A percentile compares a stretch with the other conserved stretches of the same genome.
These are phyloP conservation scores for Neoascia interrupta DNA, from an alignment of 2,888 invertebrate genomes.

Conservation along the genomic window DNA sequence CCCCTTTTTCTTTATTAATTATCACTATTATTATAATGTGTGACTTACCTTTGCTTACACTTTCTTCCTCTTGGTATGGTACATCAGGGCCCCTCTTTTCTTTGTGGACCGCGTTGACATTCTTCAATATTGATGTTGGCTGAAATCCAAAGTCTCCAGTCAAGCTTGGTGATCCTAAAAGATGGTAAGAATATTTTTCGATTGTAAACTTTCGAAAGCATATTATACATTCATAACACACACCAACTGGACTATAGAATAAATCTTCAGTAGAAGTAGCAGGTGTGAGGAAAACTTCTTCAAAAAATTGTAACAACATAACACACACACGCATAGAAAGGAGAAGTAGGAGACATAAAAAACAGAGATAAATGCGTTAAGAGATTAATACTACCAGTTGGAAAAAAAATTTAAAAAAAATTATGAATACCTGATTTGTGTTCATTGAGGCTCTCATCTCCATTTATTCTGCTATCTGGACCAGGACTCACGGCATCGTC, in stretches of 20 bases:
- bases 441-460: constrained; percentile 6
- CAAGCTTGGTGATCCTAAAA: constrained; percentile 48
- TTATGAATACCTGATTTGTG: constrained; percentile 48
- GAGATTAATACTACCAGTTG: constrained; percentile 8
- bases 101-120: constrained; percentile 27
- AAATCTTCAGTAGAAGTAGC: constrained; percentile 77
- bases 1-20: too few species aligned
- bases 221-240: constrained; percentile 69
- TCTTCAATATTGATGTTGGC: constrained; percentile 48
- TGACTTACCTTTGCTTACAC: constrained; percentile 22
- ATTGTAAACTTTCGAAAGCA: not conserved
- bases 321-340: constrained; percentile 44
- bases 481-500: not conserved
- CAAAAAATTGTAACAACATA: constrained; percentile 45
- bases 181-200: not conserved
- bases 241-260: constrained; percentile 78
- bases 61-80: not conserved
- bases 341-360: constrained; percentile 39
- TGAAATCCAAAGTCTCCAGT: constrained; percentile 31
- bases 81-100: not conserved
- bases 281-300: constrained; percentile 71
- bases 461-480: constrained; percentile 16
- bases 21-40: too few species aligned
- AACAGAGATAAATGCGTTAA: constrained; percentile 35
- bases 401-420: constrained; percentile 2